Conservation (phyloP, 2,888 invertebrate species). For the Drosophila melanosoma region DNA sequence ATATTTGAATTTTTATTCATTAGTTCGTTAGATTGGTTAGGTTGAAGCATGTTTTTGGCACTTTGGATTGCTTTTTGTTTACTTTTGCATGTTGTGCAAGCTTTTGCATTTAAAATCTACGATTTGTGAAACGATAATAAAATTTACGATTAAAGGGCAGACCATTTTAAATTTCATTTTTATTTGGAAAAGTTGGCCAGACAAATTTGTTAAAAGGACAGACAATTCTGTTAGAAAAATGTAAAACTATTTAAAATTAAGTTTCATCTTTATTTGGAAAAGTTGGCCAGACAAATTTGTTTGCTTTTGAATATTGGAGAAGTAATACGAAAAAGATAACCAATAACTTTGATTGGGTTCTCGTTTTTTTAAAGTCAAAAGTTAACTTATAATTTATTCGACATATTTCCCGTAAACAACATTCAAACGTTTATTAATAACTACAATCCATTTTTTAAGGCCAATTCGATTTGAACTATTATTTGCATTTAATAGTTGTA, state of each 20-base stretch:
- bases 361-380: background rate
- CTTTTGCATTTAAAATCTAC: conserved; percentile 21
- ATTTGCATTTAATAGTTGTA: background rate
- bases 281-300: background rate
- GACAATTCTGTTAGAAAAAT: background rate
- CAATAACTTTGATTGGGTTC: background rate
- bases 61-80: conserved; percentile 20
- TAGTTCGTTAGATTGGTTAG: conserved; percentile 57
- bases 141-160: background rate
- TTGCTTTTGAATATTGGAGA: background rate
- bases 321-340: background rate
- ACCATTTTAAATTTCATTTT: background rate
- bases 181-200: background rate
- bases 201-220: background rate
- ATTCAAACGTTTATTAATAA: background rate
- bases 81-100: conserved; percentile 22
- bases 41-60: conserved; percentile 16
- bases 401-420: background rate
- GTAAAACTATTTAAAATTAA: background rate
- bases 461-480: background rate
- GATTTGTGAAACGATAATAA: conserved; percentile 19
- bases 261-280: background rate
- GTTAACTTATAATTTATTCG: background rate
- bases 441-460: background rate
- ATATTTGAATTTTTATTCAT: conserved; percentile 60